Percentiles rank a stretch among this genome's conserved stretches.
These are phyloP conservation scores for Hypena proboscidalis DNA, from an alignment of 2,888 invertebrate genomes.

Conservation along the genomic window DNA sequence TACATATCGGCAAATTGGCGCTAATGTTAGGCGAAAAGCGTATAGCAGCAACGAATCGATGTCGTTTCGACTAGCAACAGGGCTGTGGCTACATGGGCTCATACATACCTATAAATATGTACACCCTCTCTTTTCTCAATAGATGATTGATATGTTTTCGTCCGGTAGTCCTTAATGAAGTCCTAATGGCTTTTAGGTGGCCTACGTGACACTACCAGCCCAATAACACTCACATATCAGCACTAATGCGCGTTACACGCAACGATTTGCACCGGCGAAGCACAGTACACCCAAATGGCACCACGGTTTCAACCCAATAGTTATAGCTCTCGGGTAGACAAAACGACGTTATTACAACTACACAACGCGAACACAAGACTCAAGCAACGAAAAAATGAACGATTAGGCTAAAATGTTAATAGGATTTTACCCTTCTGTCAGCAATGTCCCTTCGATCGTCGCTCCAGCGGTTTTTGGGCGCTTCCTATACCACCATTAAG, in stretches of 20 bases:
- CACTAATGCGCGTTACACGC: constrained; percentile 53
- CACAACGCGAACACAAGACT: constrained; percentile 30
- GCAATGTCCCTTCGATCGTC: constrained; percentile 77
- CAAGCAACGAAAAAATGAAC: constrained; percentile 45
- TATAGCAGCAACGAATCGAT: constrained; percentile 66
- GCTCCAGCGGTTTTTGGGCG: constrained; percentile 76
- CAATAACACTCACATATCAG: constrained; percentile 45
- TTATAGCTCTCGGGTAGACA: constrained; percentile 14
- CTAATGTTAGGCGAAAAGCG: constrained; percentile 40
- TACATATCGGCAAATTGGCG: constrained; percentile 21
- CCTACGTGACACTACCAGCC: constrained; percentile 48
- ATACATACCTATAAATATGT: constrained; percentile 46
- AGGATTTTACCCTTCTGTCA: constrained; percentile 83
- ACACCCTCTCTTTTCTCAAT: constrained; percentile 45
- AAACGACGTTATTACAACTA: constrained; percentile 17
- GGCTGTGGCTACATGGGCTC: constrained; percentile 64
- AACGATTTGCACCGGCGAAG: constrained; percentile 54
- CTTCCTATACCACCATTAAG: constrained; percentile 81
- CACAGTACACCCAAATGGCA: constrained; percentile 51
- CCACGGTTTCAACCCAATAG: constrained; percentile 16
- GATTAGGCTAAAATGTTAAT: constrained; percentile 55
- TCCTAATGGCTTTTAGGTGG: constrained; percentile 24
- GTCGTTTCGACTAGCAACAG: constrained; percentile 70
- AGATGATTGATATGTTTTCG: constrained; percentile 47
- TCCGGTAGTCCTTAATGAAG: constrained; percentile 25